Evolutionary conservation across 2,888 invertebrate species (phyloP).

Genomic region (Acronicta psi): DNA sequence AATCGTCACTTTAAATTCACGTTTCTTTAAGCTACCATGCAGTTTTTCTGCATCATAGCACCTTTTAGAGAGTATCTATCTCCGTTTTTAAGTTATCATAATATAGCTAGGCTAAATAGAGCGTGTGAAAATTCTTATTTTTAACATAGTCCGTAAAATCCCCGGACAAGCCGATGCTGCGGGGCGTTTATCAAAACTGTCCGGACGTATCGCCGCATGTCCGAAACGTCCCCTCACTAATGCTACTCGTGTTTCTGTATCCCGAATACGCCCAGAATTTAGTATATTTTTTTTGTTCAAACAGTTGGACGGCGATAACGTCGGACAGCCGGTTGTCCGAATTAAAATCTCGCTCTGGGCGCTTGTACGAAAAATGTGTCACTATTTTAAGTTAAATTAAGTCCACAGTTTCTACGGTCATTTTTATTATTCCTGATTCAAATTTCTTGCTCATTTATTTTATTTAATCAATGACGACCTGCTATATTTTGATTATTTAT

Average conservation of each 20-base stretch:
- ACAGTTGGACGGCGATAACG: conserved; percentile 66
- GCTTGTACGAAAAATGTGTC: conserved; percentile 62
- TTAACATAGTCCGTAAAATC: conserved; percentile 23
- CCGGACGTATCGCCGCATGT: conserved; percentile 69
- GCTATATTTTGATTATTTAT: too few species aligned
- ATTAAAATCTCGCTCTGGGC: conserved; percentile 66
- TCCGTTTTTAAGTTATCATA: too few species aligned
- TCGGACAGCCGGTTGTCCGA: conserved; percentile 63
- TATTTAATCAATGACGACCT: too few species aligned
- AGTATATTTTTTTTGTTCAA: conserved; percentile 61
- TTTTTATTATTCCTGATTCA: conserved; percentile 28
- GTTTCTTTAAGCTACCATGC: background rate
- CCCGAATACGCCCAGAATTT: conserved; percentile 60
- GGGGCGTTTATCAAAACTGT: conserved; percentile 70
- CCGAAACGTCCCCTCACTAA: conserved; percentile 50
- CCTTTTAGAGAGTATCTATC: too few species aligned
- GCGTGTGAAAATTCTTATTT: conserved; percentile 21
- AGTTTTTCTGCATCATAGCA: background rate
- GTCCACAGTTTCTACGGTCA: conserved; percentile 31
- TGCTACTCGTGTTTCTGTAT: conserved; percentile 58
- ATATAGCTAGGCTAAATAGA: background rate
- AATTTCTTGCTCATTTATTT: background rate
- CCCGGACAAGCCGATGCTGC: conserved; percentile 47
- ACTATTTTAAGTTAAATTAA: conserved; percentile 54
- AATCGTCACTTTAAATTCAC: too few species aligned